Conservation (phyloP, 1,140 invertebrate genomes). For the Aplysia californica region DNA sequence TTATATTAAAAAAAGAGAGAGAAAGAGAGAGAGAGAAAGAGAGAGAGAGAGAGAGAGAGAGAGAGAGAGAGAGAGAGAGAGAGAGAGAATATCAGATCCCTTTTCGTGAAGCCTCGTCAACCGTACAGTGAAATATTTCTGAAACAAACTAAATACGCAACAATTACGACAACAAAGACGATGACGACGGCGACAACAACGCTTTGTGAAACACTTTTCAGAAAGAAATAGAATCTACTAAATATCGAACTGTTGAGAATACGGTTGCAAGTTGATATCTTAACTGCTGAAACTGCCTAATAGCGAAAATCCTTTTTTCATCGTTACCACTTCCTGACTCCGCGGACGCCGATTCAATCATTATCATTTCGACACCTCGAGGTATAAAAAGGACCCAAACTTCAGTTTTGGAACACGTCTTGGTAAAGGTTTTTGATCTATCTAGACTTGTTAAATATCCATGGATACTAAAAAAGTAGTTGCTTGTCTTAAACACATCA, state of each 20-base stretch:
- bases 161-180: too few relatives aligned
- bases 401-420: too few relatives aligned
- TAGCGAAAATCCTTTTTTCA: too few relatives aligned
- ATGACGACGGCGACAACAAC: not conserved
- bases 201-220: not conserved
- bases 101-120: not conserved
- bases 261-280: not conserved
- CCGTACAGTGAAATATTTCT: not conserved
- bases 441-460: too few relatives aligned
- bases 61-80: constrained; percentile 11
- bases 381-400: too few relatives aligned
- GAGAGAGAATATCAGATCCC: not conserved
- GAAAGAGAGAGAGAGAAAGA: not conserved
- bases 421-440: too few relatives aligned
- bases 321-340: too few relatives aligned
- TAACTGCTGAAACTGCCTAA: not conserved
- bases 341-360: too few relatives aligned
- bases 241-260: not conserved
- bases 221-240: not conserved
- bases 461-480: too few relatives aligned
- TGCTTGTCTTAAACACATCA: too few relatives aligned
- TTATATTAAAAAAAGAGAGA: constrained; percentile 3
- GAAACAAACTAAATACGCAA: not conserved
- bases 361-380: too few relatives aligned
- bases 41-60: constrained; percentile 12